phyloP scores from a whole-genome alignment of 2,888 invertebrate genomes.

The Harpalus rubripes region DNA sequence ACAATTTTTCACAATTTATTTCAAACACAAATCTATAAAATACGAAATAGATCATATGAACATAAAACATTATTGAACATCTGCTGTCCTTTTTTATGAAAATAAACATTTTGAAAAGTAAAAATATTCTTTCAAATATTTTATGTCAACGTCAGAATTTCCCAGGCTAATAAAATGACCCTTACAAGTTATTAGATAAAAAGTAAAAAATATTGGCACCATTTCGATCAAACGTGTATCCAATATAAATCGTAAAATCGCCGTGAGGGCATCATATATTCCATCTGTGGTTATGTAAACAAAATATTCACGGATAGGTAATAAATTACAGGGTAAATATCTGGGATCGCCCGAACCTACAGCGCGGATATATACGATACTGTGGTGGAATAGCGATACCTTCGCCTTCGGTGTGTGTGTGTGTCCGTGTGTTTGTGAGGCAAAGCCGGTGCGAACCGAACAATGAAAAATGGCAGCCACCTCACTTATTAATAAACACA shows the following conservation, averaged over 20 bases:
- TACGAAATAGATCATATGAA: no score
- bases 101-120: not conserved
- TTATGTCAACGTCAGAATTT: not conserved
- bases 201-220: constrained; percentile 50
- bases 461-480: constrained; percentile 36
- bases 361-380: constrained; percentile 15
- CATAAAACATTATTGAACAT: no score
- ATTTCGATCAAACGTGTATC: constrained; percentile 48
- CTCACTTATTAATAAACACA: constrained; percentile 39
- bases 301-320: constrained; percentile 54
- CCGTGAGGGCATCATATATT: constrained; percentile 47
- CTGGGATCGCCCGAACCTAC: constrained; percentile 47
- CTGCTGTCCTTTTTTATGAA: no score
- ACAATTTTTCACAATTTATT: no score
- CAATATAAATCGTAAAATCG: constrained; percentile 52
- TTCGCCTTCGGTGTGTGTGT: not conserved
- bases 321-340: constrained; percentile 60
- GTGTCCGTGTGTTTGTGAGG: not conserved
- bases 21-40: no score
- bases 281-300: constrained; percentile 55
- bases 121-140: not conserved
- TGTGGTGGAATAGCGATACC: constrained; percentile 9
- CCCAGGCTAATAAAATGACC: constrained; percentile 26
- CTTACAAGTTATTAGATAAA: constrained; percentile 51
- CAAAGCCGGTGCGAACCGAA: constrained; percentile 14